Conservation (phyloP, 2,888 invertebrate genomes). For the Lomographa bimaculata region DNA sequence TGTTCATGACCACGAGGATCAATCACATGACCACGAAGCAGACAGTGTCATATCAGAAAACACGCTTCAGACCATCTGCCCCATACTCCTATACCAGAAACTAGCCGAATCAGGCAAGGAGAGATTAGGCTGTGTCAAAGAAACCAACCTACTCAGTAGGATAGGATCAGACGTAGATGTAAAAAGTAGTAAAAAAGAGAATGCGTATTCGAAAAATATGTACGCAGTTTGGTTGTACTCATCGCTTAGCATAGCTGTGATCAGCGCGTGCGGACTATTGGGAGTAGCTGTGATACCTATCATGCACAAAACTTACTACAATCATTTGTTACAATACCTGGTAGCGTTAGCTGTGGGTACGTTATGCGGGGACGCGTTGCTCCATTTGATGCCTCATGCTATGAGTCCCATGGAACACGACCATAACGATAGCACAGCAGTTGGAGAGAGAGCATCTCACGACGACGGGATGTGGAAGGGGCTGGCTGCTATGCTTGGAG, state of each 20-base stretch:
- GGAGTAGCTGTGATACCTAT: conserved; percentile 96
- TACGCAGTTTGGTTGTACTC: conserved; percentile 92
- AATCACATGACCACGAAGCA: conserved; percentile 44
- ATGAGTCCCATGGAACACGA: conserved; percentile 69
- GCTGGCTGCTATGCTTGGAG: conserved; percentile 90
- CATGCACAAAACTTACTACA: conserved; percentile 94
- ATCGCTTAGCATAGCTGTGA: conserved; percentile 90
- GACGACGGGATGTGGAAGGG: conserved; percentile 93
- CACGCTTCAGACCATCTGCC: conserved; percentile 84
- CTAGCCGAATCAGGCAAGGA: conserved; percentile 80
- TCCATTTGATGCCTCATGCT: conserved; percentile 96
- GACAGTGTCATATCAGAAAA: conserved; percentile 51
- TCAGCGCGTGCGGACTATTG: conserved; percentile 93
- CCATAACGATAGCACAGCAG: conserved; percentile 39
- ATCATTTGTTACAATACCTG: conserved; percentile 94
- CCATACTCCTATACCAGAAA: conserved; percentile 87
- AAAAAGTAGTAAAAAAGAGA: conserved; percentile 43
- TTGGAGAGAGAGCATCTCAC: conserved; percentile 65
- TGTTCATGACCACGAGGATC: conserved; percentile 41
- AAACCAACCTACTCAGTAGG: conserved; percentile 40
- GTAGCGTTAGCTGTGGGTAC: conserved; percentile 97
- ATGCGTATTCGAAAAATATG: conserved; percentile 60
- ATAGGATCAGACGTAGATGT: conserved; percentile 13
- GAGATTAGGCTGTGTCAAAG: conserved; percentile 82
- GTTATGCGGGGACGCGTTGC: conserved; percentile 94